phyloP scores from a whole-genome alignment of 2,113 vertebrate species.

The Carettochelys insculpta region DNA sequence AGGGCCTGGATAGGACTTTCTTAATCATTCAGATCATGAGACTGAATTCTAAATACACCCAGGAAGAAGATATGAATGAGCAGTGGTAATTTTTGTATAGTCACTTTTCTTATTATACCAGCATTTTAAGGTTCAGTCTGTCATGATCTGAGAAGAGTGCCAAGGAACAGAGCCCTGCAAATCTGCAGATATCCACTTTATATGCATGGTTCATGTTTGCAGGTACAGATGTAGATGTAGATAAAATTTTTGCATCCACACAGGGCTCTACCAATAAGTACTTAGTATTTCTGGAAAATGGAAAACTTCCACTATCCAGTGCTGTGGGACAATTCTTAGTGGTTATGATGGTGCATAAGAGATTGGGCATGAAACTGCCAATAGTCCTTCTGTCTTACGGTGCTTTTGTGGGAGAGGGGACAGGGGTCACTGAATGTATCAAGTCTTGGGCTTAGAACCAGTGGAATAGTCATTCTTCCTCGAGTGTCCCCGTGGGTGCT shows the following conservation, averaged over 20 bases:
- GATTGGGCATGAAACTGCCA: neutral
- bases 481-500: too few species aligned
- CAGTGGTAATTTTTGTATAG: neutral
- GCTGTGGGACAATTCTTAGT: neutral
- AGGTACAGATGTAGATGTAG: too few species aligned
- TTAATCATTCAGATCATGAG: neutral
- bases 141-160: neutral
- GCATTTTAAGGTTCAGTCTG: neutral
- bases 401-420: neutral
- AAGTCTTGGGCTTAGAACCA: neutral
- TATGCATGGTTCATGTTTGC: too few species aligned
- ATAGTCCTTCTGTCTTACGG: neutral
- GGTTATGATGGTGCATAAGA: neutral
- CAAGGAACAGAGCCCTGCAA: too few species aligned
- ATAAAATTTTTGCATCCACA: too few species aligned
- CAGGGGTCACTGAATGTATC: neutral
- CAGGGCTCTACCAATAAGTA: neutral
- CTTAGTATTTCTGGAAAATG: neutral
- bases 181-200: too few species aligned
- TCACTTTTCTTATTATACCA: neutral
- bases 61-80: neutral
- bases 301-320: neutral
- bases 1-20: neutral
- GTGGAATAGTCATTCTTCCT: neutral
- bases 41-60: neutral